Evolutionary conservation across 35 echinoderm and acorn worm species (phyloP).

Genomic region (Patiria miniata): DNA sequence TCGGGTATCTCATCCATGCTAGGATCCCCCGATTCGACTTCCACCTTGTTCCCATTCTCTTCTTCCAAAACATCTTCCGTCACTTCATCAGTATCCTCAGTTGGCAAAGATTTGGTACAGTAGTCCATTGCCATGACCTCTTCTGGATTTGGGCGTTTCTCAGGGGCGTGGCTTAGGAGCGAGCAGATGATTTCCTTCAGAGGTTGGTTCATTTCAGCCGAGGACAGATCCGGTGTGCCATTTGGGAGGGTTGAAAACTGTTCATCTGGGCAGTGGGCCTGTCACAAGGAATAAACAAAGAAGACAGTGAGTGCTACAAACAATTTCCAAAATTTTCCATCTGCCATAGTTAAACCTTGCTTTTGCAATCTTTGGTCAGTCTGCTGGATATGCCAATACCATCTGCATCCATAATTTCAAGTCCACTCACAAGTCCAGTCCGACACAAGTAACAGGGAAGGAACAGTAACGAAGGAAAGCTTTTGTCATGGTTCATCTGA

Average conservation of each 20-base stretch:
- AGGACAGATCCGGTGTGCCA: slow-evolving; percentile 30
- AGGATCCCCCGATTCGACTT: not conserved
- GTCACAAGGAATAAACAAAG: too few relatives aligned
- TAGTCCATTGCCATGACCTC: not conserved
- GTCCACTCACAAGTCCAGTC: too few relatives aligned
- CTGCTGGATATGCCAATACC: too few relatives aligned
- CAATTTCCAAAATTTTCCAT: too few relatives aligned
- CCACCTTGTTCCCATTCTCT: not conserved
- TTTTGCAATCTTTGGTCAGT: too few relatives aligned
- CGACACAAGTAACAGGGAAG: too few relatives aligned
- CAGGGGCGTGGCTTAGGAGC: slow-evolving; percentile 21
- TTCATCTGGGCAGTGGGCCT: slow-evolving; percentile 7
- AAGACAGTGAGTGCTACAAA: too few relatives aligned
- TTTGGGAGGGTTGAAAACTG: slow-evolving; percentile 23
- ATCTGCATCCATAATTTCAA: too few relatives aligned
- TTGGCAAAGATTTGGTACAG: not conserved
- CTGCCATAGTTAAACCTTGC: too few relatives aligned
- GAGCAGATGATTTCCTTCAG: slow-evolving; percentile 13
- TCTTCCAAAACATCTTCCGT: not conserved
- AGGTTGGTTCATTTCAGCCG: not conserved
- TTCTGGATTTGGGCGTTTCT: slow-evolving; percentile 25
- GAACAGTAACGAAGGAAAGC: too few relatives aligned
- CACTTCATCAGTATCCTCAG: not conserved
- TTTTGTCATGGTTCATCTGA: too few relatives aligned
- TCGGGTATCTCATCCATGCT: not conserved